These are phyloP conservation scores for Smutsia temminckii DNA, from an alignment of 2,797 vertebrate genomes.

Conservation along the genomic window DNA sequence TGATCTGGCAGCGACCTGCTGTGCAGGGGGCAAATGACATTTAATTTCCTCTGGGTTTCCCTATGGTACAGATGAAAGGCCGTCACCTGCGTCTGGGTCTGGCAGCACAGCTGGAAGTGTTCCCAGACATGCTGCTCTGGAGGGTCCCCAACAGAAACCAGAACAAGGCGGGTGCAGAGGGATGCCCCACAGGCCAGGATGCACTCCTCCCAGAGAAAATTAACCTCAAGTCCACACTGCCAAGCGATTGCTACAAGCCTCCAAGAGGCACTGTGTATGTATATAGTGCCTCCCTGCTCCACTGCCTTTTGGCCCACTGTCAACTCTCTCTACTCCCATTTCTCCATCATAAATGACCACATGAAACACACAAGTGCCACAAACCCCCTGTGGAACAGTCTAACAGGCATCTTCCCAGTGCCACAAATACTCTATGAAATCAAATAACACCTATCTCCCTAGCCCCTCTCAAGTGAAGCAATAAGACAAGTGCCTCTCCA, in stretches of 20 bases:
- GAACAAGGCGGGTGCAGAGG: constrained; percentile 2
- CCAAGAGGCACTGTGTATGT: background rate
- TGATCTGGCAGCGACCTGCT: constrained; percentile 76
- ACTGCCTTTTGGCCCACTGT: background rate
- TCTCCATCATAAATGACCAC: background rate
- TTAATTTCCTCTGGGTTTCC: constrained; percentile 80
- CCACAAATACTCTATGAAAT: background rate
- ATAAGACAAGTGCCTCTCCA: background rate
- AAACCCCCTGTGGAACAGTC: background rate
- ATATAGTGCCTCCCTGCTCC: background rate
- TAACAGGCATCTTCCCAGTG: background rate
- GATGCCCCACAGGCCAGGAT: constrained; percentile 20
- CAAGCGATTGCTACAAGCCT: background rate
- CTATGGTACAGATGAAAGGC: constrained; percentile 76
- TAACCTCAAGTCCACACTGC: constrained; percentile 44
- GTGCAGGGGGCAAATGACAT: constrained; percentile 78
- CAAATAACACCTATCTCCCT: background rate
- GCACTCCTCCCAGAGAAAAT: constrained; percentile 41
- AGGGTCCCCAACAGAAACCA: constrained; percentile 75
- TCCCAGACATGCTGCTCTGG: constrained; percentile 75
- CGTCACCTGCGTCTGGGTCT: constrained; percentile 80
- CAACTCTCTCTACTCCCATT: background rate
- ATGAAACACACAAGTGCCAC: background rate
- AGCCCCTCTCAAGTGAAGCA: constrained; percentile 5
- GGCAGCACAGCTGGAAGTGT: constrained; percentile 72